Conservation (phyloP, 2,888 invertebrate species). For the Arge pagana region DNA sequence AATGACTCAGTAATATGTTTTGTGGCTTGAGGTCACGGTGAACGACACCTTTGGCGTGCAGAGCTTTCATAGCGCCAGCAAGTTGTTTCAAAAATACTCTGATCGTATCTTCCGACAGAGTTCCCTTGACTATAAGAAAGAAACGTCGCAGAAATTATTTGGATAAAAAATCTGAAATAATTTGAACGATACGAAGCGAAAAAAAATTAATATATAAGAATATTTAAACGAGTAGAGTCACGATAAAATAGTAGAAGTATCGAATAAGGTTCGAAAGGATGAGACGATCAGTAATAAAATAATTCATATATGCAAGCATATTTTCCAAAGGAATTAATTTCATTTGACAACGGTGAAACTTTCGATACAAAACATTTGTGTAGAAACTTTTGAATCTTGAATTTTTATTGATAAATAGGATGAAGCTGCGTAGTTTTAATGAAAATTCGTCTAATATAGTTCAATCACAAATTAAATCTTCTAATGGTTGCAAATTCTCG, state of each 20-base stretch:
- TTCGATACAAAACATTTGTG: too few relatives aligned
- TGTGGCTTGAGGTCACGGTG: conserved; percentile 99
- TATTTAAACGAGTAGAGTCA: not conserved
- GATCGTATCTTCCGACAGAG: conserved; percentile 96
- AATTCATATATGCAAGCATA: too few relatives aligned
- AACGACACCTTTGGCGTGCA: conserved; percentile 96
- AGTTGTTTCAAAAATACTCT: conserved; percentile 92
- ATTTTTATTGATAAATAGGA: too few relatives aligned
- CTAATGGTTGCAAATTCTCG: too few relatives aligned
- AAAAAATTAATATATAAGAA: not conserved
- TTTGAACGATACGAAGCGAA: not conserved
- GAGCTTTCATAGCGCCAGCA: conserved; percentile 96
- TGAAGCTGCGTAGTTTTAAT: too few relatives aligned
- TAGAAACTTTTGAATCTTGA: too few relatives aligned
- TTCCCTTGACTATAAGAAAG: conserved; percentile 75
- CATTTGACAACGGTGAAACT: too few relatives aligned
- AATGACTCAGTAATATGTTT: conserved; percentile 94
- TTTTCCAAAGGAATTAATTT: too few relatives aligned
- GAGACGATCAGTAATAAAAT: too few relatives aligned
- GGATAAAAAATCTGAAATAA: not conserved
- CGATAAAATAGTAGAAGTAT: not conserved
- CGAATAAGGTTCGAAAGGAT: not conserved
- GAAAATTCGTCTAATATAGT: too few relatives aligned
- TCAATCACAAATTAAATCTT: too few relatives aligned
- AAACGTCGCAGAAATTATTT: conserved; percentile 6